Evolutionary conservation across 2,797 vertebrate genomes (phyloP), one percentile per base, ranked within the genome.

Genomic region (Phataginus tetradactyla): DNA sequence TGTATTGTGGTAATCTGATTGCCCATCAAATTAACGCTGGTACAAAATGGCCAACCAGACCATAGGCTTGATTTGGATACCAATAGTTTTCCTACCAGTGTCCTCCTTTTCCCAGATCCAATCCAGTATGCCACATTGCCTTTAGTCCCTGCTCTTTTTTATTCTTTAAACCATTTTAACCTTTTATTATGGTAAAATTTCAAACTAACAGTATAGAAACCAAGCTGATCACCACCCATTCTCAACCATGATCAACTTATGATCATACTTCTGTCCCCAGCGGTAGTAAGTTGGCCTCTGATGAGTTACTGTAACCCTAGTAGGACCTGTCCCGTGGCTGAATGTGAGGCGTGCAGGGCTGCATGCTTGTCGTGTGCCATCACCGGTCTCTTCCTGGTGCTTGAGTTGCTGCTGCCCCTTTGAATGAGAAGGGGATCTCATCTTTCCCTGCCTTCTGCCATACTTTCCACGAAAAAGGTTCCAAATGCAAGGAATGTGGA

Each of bases 391-490:
- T 74, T 86, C 68, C 25, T 51, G 45, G 37, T 4, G 34, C 61
- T 61, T 20, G 25, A 64, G n/a, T 63, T 34, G n/a, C 63, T 90
- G 3, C 39, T 64, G 34, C 42, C 57, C 63, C 11, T 64, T 87
- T 20, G 39, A 32, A 7, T 42, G 27, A 72, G 63, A 83, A 14
- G 15, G 7, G 32, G 25, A 83, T 18, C 7, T 81, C 61, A 23
- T 63, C 37, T 59, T 85, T 29, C 3, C 25, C 55, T 8, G 4
- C 14, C 61, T 66, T 91, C 66, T 79, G 74, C 78, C 17, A 9
- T 4, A 13, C 18, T 91, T 95, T 95, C 86, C 49, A 80, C 69
- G 55, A 84, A 91, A 85, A 78, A 78, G 27, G 21, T 42, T 34
- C 51, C 39, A 37, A 53, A 57, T 69, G 42, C 29, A 77, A 72